These are phyloP conservation scores for Actinernus sp. DNA, from an alignment of 92 coral and sea anemone genomes.

Conservation along the genomic window DNA sequence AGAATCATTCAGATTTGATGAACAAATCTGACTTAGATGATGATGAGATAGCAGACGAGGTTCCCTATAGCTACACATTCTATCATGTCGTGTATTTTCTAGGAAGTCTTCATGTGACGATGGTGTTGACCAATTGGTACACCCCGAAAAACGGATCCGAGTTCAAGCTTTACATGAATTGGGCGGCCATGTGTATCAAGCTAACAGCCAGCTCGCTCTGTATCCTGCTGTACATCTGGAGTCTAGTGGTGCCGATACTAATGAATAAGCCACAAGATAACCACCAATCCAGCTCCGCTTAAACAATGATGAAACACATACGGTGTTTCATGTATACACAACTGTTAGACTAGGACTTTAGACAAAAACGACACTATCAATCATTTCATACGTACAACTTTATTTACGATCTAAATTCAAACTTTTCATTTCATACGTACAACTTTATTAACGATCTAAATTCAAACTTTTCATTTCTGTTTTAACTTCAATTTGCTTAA, in stretches of 20 bases:
- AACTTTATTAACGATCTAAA: too few relatives aligned
- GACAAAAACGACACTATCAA: too few relatives aligned
- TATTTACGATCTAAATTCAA: too few relatives aligned
- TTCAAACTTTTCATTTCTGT: too few relatives aligned
- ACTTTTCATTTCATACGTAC: too few relatives aligned
- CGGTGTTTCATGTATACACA: too few relatives aligned
- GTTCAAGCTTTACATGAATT: constrained; percentile 86
- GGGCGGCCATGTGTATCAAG: constrained; percentile 99
- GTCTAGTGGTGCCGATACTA: constrained; percentile 75
- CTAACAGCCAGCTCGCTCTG: constrained; percentile 90
- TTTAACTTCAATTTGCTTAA: too few relatives aligned
- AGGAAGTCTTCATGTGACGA: constrained; percentile 87
- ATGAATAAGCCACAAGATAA: constrained; percentile 5
- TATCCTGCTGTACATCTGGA: constrained; percentile 83
- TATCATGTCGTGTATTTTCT: constrained; percentile 90
- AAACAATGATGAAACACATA: too few relatives aligned
- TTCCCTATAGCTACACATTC: constrained; percentile 82
- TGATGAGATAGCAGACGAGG: constrained; percentile 37
- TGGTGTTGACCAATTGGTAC: constrained; percentile 97
- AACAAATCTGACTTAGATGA: not conserved
- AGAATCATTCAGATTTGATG: not conserved
- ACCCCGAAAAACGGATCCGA: constrained; percentile 88
- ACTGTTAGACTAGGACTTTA: too few relatives aligned
- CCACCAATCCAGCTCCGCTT: too few relatives aligned
- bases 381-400: too few relatives aligned